Percentiles rank a stretch among this genome's conserved stretches.
These are phyloP conservation scores for Xerus inauris DNA, from an alignment of 2,113 vertebrate genomes.

Conservation along the genomic window DNA sequence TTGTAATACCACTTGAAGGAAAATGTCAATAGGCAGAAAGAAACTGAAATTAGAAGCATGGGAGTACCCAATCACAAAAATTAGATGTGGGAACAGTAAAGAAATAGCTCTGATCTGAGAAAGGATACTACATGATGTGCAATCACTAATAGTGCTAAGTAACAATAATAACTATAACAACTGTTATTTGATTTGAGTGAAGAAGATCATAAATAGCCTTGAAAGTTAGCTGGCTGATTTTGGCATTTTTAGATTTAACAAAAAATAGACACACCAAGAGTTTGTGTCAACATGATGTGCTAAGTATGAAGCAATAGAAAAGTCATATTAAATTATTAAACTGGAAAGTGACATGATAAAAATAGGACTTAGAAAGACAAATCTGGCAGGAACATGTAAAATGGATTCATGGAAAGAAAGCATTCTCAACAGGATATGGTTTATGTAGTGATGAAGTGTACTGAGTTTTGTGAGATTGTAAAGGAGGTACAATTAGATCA, in stretches of 20 bases:
- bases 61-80: neutral
- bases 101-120: neutral
- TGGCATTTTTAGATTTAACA: neutral
- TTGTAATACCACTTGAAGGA: neutral
- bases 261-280: neutral
- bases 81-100: neutral
- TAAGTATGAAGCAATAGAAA: neutral
- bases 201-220: neutral
- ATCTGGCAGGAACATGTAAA: neutral
- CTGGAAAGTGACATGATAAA: neutral
- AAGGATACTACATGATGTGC: neutral
- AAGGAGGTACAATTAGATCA: neutral
- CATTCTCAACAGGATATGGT: neutral
- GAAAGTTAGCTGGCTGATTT: neutral
- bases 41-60: neutral
- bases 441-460: neutral
- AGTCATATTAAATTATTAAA: neutral
- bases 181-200: neutral
- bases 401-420: neutral
- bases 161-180: neutral
- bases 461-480: neutral
- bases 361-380: neutral
- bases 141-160: neutral
- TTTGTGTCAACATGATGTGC: neutral
- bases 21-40: neutral